Conservation (phyloP, 1,140 invertebrate species). For the Drosophila seguyi region DNA sequence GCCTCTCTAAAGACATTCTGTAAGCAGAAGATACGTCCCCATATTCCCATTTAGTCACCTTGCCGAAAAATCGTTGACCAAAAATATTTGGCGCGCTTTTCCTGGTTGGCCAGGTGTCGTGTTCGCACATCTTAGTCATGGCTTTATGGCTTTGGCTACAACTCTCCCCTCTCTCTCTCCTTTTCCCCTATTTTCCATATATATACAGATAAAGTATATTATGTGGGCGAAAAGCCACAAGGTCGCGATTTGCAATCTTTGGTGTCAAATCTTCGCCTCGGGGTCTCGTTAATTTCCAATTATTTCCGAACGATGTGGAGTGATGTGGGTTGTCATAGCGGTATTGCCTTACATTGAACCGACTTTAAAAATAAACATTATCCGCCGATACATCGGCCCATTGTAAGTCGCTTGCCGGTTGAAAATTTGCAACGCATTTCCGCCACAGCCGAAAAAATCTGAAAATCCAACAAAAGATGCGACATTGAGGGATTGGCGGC, state of each 20-base stretch:
- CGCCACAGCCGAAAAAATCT: slow-evolving; percentile 24
- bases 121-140: slow-evolving; percentile 28
- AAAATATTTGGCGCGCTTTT: slow-evolving; percentile 54
- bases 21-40: not conserved
- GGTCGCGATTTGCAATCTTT: slow-evolving; percentile 55
- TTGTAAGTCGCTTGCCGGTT: slow-evolving; percentile 5
- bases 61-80: slow-evolving; percentile 49
- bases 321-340: slow-evolving; percentile 43
- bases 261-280: slow-evolving; percentile 56
- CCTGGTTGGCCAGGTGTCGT: slow-evolving; percentile 25
- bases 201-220: not conserved
- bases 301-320: slow-evolving; percentile 22
- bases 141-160: slow-evolving; percentile 32
- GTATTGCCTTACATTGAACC: slow-evolving; percentile 31
- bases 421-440: slow-evolving; percentile 70
- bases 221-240: slow-evolving; percentile 49
- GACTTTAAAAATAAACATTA: slow-evolving; percentile 34
- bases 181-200: not conserved
- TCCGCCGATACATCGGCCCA: slow-evolving; percentile 14
- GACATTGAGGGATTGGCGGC: slow-evolving; percentile 53
- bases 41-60: slow-evolving; percentile 40
- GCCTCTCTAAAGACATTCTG: slow-evolving; percentile 15
- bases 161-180: not conserved
- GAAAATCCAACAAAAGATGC: slow-evolving; percentile 42
- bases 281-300: slow-evolving; percentile 64